Evolutionary conservation across 2,888 invertebrate species (phyloP).

Genomic region (Noctua janthina): DNA sequence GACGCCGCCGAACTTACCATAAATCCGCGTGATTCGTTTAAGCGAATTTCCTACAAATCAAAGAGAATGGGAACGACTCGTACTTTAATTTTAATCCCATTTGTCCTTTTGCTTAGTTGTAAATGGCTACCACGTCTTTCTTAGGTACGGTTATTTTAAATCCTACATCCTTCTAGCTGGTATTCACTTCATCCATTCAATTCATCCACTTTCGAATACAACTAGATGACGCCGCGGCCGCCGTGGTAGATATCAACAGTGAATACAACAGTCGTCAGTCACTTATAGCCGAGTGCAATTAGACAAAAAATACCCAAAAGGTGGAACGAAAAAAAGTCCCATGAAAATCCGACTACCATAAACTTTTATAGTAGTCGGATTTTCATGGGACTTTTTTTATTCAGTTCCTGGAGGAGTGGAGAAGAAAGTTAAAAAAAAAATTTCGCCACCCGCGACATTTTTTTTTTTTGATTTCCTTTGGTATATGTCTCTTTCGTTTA

Average conservation of each 20-base stretch:
- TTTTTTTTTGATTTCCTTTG: too few relatives aligned
- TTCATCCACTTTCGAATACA: not conserved
- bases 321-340: too few relatives aligned
- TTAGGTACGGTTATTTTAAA: not conserved
- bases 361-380: too few relatives aligned
- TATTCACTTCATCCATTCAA: not conserved
- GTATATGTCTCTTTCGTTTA: too few relatives aligned
- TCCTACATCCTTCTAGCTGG: not conserved
- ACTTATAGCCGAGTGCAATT: too few relatives aligned
- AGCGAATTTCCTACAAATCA: slow-evolving; percentile 43
- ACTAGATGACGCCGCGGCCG: not conserved
- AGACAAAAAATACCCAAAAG: too few relatives aligned
- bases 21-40: slow-evolving; percentile 41
- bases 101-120: slow-evolving; percentile 18
- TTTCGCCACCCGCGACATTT: too few relatives aligned
- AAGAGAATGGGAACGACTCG: slow-evolving; percentile 25
- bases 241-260: too few relatives aligned
- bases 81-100: slow-evolving; percentile 49
- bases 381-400: too few relatives aligned
- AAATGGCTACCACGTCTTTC: slow-evolving; percentile 12
- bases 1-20: slow-evolving; percentile 12
- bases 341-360: too few relatives aligned
- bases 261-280: not conserved
- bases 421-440: too few relatives aligned
- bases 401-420: too few relatives aligned